phyloP scores from a whole-genome alignment of 2,113 vertebrate species.

The Eurystomus gularis region DNA sequence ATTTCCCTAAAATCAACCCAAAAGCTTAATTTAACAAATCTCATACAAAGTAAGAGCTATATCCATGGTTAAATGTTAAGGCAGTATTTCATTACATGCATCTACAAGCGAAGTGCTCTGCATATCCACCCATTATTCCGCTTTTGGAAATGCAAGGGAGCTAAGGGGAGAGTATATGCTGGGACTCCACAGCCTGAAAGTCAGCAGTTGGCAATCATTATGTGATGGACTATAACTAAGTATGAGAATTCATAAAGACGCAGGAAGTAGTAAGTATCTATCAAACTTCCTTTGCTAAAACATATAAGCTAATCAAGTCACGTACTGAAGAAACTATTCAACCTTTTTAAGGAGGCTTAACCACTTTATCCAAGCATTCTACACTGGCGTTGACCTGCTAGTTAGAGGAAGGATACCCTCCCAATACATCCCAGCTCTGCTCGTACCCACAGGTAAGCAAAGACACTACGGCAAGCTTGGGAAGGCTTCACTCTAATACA shows the following conservation, averaged over 20 bases:
- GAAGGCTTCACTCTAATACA: neutral
- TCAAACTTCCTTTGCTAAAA: neutral
- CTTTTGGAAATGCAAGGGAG: neutral
- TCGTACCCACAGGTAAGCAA: neutral
- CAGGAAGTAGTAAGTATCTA: neutral
- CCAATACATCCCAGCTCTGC: neutral
- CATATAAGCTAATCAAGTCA: neutral
- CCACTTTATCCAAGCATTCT: neutral
- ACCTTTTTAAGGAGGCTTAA: neutral
- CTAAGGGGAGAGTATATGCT: neutral
- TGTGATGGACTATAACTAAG: neutral
- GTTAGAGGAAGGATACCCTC: neutral
- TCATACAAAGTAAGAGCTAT: neutral
- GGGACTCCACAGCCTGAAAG: neutral
- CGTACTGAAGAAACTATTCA: neutral
- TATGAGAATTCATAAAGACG: neutral
- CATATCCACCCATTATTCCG: neutral
- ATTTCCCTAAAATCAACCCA: constrained; percentile 77
- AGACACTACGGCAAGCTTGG: neutral
- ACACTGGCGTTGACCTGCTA: neutral
- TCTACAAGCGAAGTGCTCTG: neutral
- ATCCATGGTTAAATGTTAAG: neutral
- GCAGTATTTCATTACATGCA: neutral
- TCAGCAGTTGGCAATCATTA: neutral
- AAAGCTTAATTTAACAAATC: neutral